These are phyloP conservation scores for Stegana nigrithorax DNA, from an alignment of 2,888 invertebrate species.

Conservation along the genomic window DNA sequence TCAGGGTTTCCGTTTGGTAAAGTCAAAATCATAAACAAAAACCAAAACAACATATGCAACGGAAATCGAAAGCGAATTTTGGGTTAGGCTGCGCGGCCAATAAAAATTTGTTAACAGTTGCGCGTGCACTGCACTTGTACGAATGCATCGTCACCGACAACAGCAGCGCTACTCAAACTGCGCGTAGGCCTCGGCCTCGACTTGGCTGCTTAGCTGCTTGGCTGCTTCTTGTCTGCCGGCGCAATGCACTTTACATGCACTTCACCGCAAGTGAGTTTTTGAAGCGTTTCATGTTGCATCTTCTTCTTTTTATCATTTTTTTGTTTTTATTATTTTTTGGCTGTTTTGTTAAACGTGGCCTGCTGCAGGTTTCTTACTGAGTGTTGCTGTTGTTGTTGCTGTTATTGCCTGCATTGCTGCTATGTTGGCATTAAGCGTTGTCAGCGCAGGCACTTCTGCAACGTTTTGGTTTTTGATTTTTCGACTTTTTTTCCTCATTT, in stretches of 20 bases:
- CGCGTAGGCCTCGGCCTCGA: neutral
- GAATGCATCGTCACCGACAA: neutral
- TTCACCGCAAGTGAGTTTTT: neutral
- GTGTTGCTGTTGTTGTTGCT: too few species aligned
- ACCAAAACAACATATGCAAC: slow-evolving; percentile 1
- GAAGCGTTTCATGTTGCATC: neutral
- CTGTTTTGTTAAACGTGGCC: too few species aligned
- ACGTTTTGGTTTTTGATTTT: slow-evolving; percentile 40
- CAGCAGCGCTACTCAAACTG: neutral
- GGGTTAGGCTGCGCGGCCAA: too few species aligned
- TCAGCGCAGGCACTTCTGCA: too few species aligned
- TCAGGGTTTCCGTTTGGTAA: slow-evolving; percentile 20
- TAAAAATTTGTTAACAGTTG: neutral
- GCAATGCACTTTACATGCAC: neutral
- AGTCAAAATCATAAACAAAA: too few species aligned
- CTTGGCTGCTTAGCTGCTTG: neutral
- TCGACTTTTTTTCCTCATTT: neutral
- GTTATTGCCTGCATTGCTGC: too few species aligned
- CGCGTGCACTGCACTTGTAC: slow-evolving; percentile 4
- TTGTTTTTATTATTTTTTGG: slow-evolving; percentile 6
- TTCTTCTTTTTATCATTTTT: slow-evolving; percentile 29
- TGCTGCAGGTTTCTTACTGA: too few species aligned
- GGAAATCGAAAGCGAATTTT: slow-evolving; percentile 12
- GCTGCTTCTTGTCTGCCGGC: too few species aligned
- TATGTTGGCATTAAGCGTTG: slow-evolving; percentile 39